These are phyloP conservation scores for Cerastis leucographa DNA, from an alignment of 2,888 invertebrate species.

Conservation along the genomic window DNA sequence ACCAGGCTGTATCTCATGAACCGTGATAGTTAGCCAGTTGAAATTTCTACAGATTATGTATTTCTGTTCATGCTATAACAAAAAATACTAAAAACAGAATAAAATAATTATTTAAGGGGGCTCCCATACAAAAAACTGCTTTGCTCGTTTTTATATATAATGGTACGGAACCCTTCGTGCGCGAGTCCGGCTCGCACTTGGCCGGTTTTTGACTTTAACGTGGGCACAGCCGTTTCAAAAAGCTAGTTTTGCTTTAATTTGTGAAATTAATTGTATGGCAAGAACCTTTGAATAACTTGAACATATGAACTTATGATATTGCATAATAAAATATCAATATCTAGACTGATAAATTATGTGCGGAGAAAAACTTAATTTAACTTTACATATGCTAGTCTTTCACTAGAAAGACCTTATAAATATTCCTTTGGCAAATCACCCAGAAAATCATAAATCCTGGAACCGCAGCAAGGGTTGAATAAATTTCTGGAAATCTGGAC, in stretches of 20 bases:
- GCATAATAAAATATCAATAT: slow-evolving; percentile 14
- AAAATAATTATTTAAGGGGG: too few relatives aligned
- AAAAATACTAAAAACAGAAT: too few relatives aligned
- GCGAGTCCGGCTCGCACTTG: too few relatives aligned
- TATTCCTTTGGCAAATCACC: slow-evolving; percentile 39
- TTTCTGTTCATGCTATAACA: too few relatives aligned
- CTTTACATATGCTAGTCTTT: slow-evolving; percentile 32
- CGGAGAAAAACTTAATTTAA: slow-evolving; percentile 19
- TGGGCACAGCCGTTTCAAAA: background rate
- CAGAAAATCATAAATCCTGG: slow-evolving; percentile 40
- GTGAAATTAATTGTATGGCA: background rate
- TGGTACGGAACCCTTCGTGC: too few relatives aligned
- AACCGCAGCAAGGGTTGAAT: slow-evolving; percentile 57
- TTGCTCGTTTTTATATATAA: too few relatives aligned
- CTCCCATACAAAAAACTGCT: too few relatives aligned
- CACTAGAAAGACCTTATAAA: slow-evolving; percentile 6
- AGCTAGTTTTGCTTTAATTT: background rate
- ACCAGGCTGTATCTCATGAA: too few relatives aligned
- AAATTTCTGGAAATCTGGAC: slow-evolving; percentile 54
- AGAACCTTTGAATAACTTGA: background rate
- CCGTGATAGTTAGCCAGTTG: too few relatives aligned
- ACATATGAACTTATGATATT: background rate
- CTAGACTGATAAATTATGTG: slow-evolving; percentile 18
- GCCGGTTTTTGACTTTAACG: background rate
- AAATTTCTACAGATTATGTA: too few relatives aligned